phyloP scores from a whole-genome alignment of 2,888 invertebrate species.

The Campopleginae sp. region DNA sequence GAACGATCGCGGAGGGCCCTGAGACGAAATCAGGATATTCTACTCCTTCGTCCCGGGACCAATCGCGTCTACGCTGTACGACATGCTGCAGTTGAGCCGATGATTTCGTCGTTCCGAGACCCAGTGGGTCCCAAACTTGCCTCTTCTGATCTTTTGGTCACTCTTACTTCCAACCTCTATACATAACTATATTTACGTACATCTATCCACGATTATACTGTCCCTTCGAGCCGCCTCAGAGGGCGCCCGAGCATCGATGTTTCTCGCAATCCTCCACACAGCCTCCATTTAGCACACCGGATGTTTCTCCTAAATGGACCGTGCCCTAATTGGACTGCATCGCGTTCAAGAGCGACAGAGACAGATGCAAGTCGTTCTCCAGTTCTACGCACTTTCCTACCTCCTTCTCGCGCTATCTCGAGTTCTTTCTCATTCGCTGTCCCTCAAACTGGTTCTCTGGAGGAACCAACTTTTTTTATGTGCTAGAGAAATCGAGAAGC shows the following conservation, averaged over 20 bases:
- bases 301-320: conserved; percentile 72
- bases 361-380: conserved; percentile 48
- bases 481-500: conserved; percentile 32
- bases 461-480: conserved; percentile 20
- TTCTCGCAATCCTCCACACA: conserved; percentile 40
- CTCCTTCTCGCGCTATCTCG: background rate
- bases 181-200: background rate
- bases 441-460: conserved; percentile 47
- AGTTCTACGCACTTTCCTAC: conserved; percentile 38
- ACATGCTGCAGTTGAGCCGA: conserved; percentile 49
- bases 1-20: conserved; percentile 66
- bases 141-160: conserved; percentile 65
- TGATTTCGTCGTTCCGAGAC: conserved; percentile 52
- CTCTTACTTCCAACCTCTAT: conserved; percentile 58
- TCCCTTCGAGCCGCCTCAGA: conserved; percentile 23
- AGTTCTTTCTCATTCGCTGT: conserved; percentile 6
- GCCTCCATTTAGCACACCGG: conserved; percentile 71
- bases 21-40: conserved; percentile 62
- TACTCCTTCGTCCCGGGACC: conserved; percentile 43
- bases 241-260: conserved; percentile 26
- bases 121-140: conserved; percentile 32
- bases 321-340: conserved; percentile 72
- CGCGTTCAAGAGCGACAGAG: conserved; percentile 48
- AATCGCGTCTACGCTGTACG: conserved; percentile 58
- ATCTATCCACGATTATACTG: conserved; percentile 24